phyloP scores from a whole-genome alignment of 2,113 vertebrate genomes.

The Notechis scutatus region DNA sequence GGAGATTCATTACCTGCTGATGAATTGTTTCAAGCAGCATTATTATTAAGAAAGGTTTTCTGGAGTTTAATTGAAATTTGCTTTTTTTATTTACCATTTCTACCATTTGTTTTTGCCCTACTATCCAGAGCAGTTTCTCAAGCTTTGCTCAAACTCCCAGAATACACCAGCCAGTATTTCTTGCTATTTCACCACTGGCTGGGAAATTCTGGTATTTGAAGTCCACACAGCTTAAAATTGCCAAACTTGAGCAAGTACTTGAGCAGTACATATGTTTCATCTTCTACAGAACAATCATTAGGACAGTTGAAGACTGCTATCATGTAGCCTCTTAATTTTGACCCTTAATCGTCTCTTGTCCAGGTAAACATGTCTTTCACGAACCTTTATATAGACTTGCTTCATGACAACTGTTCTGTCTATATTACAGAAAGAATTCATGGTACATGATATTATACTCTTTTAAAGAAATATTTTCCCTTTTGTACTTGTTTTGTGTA shows the following conservation, averaged over 20 bases:
- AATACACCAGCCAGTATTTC: too few relatives aligned
- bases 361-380: neutral
- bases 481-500: neutral
- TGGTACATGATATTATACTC: neutral
- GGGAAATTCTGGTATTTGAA: too few relatives aligned
- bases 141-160: too few relatives aligned
- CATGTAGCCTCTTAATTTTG: neutral
- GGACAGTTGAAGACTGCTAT: neutral
- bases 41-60: neutral
- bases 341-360: neutral
- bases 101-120: neutral
- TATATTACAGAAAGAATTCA: neutral
- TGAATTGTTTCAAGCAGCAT: neutral
- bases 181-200: too few relatives aligned
- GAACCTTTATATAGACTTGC: neutral
- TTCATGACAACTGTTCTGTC: neutral
- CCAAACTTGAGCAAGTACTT: too few relatives aligned
- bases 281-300: neutral
- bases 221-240: too few relatives aligned
- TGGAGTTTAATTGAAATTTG: neutral
- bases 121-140: neutral
- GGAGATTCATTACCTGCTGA: neutral
- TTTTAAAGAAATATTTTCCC: neutral
- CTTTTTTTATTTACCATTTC: neutral
- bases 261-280: neutral